Evolutionary conservation across 2,113 vertebrate genomes (phyloP), one percentile per base, ranked within the genome.

Genomic region (Epinephelus moara): DNA sequence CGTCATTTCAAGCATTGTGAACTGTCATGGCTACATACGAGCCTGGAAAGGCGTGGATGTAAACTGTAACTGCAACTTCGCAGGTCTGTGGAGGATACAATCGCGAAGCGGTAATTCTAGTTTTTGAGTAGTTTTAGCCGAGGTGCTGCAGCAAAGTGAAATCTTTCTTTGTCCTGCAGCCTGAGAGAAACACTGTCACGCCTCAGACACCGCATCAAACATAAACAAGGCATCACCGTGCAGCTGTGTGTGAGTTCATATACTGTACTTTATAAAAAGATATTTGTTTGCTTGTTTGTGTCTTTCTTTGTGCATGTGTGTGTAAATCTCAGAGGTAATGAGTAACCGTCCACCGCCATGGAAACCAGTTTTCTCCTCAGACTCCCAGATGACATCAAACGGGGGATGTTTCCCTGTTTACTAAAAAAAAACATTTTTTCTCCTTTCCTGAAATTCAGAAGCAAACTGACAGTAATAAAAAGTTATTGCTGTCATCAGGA

Each of bases 301-400:
- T 56, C 14, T 56, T 19, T 37, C 6, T 49, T 13, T 57, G 3
- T 64, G 64, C 52, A 52, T 13, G 19, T 49, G 19, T 49, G 33
- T 40, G 50, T 12, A 33, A 17, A 59, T 71, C 57, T 86, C 61
- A 1, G 75, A 69, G 68, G 56, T 69, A 86, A 78, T 52, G 18
- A 78, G 52, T 42, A 49, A 59, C 30, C 14, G 50, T 78, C 69
- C 74, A 74, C 40, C 30, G 2, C 37, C 66, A 47, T 55, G 72
- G 63, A 68, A 70, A 84, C 52, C 71, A 27, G 52, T 63, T 75
- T 40, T 47, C 6, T 4, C 37, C 37, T 72, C 57, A n/a, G 62
- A 30, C 50, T 82, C 60, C 60, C 70, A 45, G 75, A 50, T 45
- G 64, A 68, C 80, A 83, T 73, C 71, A 85, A 68, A 80, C 2